Evolutionary conservation across 1,140 invertebrate genomes (phyloP), one percentile per base, ranked within the genome.

Genomic region (Lordiphosa stackelbergi): DNA sequence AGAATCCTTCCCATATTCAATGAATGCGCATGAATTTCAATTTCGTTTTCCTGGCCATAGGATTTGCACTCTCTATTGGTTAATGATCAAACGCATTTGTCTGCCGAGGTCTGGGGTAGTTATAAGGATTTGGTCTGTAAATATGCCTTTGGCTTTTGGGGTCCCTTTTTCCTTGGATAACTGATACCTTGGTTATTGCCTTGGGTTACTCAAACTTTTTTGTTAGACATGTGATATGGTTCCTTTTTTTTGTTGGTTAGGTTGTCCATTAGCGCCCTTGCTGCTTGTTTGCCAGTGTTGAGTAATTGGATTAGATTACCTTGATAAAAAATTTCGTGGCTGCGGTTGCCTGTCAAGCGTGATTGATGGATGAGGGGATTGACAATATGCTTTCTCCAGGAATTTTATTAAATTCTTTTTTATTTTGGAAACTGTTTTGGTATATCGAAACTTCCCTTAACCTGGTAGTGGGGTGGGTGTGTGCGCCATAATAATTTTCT

Each of bases 291-390:
- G 70, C 64, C 81, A 81, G 68, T 85, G 71, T 85, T 85, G 74
- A 73, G 71, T 85, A 85, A 85, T 85, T 85, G 81, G 74, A 85
- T 85, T 85, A 85, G 71, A 85, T 85, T 85, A 85, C 79, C 28
- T 31, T 31, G 28, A 31, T 31, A 7, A 31, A 31, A 31, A 66
- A 37, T 61, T 42, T 53, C 35, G 56, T 54, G 56, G 53, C 55
- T 66, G 55, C 54, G 47, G 49, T 51, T 37, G 69, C 52, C 66
- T 81, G 75, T 75, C 75, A 83, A 51, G 63, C 71, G 59, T 75
- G 75, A 81, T 81, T 79, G 75, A 81, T 81, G 78, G 59, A 63
- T 63, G 51, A 48, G 46, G 57, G 45, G 57, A 69, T 55, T 81
- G 75, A 83, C 77, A 83, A 83, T 81, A 83, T 72, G 75, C 64